Evolutionary conservation across 1,140 invertebrate species (phyloP), one percentile per base, ranked within the genome.

Genomic region (Drosophila pruinosa): DNA sequence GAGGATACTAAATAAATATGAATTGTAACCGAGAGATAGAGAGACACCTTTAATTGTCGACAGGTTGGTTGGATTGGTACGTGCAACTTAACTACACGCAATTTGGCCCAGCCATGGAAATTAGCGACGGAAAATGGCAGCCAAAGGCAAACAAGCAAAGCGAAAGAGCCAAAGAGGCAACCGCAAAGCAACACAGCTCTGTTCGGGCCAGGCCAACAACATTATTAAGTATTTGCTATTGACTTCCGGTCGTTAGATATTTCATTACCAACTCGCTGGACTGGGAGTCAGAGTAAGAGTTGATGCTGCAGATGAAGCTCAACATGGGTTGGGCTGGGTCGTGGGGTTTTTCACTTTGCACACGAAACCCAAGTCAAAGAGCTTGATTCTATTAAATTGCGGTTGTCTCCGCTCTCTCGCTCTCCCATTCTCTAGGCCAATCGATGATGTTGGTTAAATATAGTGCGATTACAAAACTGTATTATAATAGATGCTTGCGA

Each of bases 211-310:
- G 54, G 63, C 54, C 67, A 82, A 78, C 82, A 88, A 75, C 81
- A 86, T 86, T 86, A 86, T 86, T 86, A 88, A 81, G 82, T 88
- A 88, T 88, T 88, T 88, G 82, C 82, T 71, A 88, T 88, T 73
- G 83, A 88, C 82, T 88, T 88, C 82, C 82, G 82, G 82, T 88
- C 82, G 82, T 88, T 88, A 88, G 82, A 88, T 88, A 88, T 88
- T 88, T 88, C 82, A 88, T 88, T 88, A 88, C 78, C 82, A 88
- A 85, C 81, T 70, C 86, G 62, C 53, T 17, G 17, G 19, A 47
- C 22, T 45, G 4, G 39, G 14, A 56, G 26, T 54, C 15, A 21
- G 43, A 52, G 58, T 31, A 38, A 28, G 54, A 53, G 38, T 53
- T 28, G 39, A 17, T 61, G 70, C 53, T 53, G 43, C 17, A 58